Base-by-base conservation (phyloP, 2,888 invertebrate species). In the Drosophila quinaria region DNA sequence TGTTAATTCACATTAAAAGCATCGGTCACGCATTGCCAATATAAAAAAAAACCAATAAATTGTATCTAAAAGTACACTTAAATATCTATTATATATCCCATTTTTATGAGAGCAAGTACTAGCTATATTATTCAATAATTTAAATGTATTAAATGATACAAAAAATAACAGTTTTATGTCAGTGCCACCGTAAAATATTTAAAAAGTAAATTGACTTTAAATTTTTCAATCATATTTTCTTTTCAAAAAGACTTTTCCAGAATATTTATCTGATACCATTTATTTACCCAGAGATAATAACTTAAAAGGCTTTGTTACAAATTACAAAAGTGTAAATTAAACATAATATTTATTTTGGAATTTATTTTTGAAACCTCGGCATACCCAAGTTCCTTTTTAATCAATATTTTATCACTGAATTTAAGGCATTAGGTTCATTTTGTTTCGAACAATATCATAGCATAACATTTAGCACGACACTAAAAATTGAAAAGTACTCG, bases 21-120 rank as follows among this genome's bases (percentile, higher is more conserved):
- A 88, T 88, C 89, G 91, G 90, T 86, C 91, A 90, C 90, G 87
- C 84, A 90, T 90, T 76, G 78, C 74, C 76, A 80, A 85, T 59
- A 61, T 70, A 76, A 61, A 70, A 33, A 46, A 39, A 41, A n/a
- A n/a, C n/a, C 5, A n/a, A 51, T 3, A 62, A 51, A 54, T 42
- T 72, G 39, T 51, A 61, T 63, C 52, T 80, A 51, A 73, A 70
- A 75, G 60, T 80, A 76, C 73, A 87, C 74, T 67, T 63, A 33
- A 78, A 64, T 74, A 44, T 59, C 41, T 60, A 46, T 22, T 54
- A 46, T 59, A 59, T 68, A 61, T 73, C 51, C 55, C 54, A 44
- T 72, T 51, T 69, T 55, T n/a, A 71, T 52, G 65, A 71, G 46
- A 74, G 64, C 80, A 82, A 82, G 39, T 51, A 59, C 41, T 42